Evolutionary conservation across 2,888 invertebrate species (phyloP), one percentile per base, ranked within the genome.

Genomic region (Exocentrus adspersus): DNA sequence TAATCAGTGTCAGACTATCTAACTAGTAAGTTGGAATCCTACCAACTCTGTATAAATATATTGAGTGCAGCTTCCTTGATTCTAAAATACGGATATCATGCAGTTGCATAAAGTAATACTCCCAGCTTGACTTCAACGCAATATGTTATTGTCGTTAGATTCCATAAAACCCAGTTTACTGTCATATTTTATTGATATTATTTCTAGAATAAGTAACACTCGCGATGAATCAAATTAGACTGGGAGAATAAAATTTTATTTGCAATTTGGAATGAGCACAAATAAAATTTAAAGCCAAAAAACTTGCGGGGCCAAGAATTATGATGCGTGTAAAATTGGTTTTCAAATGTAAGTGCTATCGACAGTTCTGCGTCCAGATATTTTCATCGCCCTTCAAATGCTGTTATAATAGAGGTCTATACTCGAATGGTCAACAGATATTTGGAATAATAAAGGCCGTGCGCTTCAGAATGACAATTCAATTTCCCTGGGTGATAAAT

Each of bases 401-500:
- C 76, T 75, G 70, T 77, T 79, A 79, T 80, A 79, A 79, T 80
- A 72, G 77, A 71, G 67, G 72, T 72, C 74, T 75, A 74, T 70
- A 69, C 71, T 72, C 73, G 77, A 74, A 78, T 78, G 81, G 80
- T 80, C 80, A 81, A 78, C 76, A 76, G 73, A 76, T 74, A 76
- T 74, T 73, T 76, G 77, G 77, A 79, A 80, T 80, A 80, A 80
- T 78, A 81, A 81, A 78, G 77, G 75, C 72, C 77, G 75, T 73
- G 67, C 58, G 76, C 76, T 75, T 73, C 68, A 66, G 76, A 70
- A 76, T 80, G 78, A 80, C 80, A 82, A 81, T 81, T 82, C 80
- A 81, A 82, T 82, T 82, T 78, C 78, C 78, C 78, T 78, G 76
- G 72, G 75, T 79, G 80, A 82, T 81, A 80, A 81, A 81, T 81